These are phyloP conservation scores for Noturus placidus DNA, from an alignment of 2,113 vertebrate species.

Conservation along the genomic window DNA sequence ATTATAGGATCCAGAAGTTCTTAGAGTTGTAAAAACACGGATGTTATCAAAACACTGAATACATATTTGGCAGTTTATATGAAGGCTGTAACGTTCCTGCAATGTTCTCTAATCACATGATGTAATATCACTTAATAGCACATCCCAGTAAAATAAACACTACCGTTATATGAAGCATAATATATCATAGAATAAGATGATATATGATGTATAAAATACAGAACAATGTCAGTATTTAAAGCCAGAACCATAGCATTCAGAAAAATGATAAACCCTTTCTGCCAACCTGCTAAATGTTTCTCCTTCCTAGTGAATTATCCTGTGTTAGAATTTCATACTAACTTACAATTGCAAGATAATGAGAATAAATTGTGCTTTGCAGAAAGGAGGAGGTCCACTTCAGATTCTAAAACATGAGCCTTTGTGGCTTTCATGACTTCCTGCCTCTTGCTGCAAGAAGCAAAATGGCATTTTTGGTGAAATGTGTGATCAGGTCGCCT, in stretches of 20 bases:
- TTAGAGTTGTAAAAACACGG: neutral
- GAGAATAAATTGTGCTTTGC: neutral
- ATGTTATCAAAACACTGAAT: neutral
- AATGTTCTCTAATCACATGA: neutral
- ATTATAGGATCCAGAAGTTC: neutral
- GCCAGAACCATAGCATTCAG: neutral
- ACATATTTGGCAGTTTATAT: neutral
- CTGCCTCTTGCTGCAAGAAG: neutral
- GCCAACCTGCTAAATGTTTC: neutral
- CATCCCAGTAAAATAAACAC: neutral
- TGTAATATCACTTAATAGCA: neutral
- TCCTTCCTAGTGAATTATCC: neutral
- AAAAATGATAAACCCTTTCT: neutral
- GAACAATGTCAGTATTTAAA: neutral
- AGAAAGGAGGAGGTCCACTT: neutral
- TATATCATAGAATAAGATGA: neutral
- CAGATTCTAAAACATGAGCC: neutral
- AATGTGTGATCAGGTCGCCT: conserved; percentile 16
- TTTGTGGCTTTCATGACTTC: neutral
- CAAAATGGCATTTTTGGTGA: neutral
- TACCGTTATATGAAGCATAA: neutral
- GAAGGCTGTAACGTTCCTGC: neutral
- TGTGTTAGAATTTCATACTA: neutral
- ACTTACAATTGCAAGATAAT: neutral
- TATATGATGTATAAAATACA: neutral